Evolutionary conservation across 2,888 invertebrate species (phyloP).

Genomic region (Atethmia centrago): DNA sequence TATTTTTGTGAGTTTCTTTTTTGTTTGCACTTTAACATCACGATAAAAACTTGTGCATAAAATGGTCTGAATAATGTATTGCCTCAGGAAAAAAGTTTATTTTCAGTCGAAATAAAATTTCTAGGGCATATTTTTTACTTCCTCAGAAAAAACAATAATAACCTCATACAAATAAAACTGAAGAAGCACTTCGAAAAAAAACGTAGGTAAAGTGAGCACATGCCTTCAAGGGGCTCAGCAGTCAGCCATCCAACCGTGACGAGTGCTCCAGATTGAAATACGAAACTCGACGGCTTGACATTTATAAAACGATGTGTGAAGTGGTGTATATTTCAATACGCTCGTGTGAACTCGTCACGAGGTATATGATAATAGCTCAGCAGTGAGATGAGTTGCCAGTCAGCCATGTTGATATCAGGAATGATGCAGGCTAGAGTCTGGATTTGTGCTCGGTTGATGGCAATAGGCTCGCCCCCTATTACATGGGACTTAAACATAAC

Average conservation of each 20-base stretch:
- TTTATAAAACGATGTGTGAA: slow-evolving; percentile 42
- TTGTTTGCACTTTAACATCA: too few species aligned
- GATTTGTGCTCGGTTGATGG: background rate
- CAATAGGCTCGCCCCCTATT: background rate
- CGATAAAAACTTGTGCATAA: too few species aligned
- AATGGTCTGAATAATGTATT: too few species aligned
- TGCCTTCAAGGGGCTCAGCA: slow-evolving; percentile 18
- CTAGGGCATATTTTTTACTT: too few species aligned
- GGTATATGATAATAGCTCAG: background rate
- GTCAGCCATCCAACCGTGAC: slow-evolving; percentile 30
- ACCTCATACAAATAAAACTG: slow-evolving; percentile 3
- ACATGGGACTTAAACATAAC: background rate
- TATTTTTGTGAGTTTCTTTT: too few species aligned
- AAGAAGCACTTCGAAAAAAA: slow-evolving; percentile 13
- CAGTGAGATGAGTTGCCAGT: slow-evolving; percentile 1
- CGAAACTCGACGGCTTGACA: slow-evolving; percentile 41
- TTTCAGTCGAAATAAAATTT: too few species aligned
- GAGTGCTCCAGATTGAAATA: slow-evolving; percentile 43
- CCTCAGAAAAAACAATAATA: background rate
- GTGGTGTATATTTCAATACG: slow-evolving; percentile 36
- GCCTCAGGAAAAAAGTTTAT: too few species aligned
- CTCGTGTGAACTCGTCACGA: background rate
- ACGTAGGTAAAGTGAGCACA: slow-evolving; percentile 23
- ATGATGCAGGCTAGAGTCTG: background rate
- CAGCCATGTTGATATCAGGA: background rate